Conservation (phyloP, 2,888 invertebrate species). For the Schrankia costaestrigalis region DNA sequence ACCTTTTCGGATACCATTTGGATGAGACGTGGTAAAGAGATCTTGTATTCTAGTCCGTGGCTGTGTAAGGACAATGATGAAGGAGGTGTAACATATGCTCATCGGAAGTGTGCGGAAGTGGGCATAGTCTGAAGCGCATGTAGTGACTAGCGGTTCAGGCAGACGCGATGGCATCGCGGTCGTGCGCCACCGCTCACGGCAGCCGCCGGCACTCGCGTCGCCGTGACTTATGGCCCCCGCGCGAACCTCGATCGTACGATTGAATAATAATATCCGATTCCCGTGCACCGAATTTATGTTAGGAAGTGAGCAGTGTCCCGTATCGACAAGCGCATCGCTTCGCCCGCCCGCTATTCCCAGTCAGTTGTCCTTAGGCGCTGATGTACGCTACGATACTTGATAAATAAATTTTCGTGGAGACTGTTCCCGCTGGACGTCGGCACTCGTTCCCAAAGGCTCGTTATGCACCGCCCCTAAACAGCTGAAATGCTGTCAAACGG, state of each 20-base stretch:
- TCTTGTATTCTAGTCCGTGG: too few species aligned
- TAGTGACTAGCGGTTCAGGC: conserved; percentile 56
- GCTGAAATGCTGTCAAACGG: too few species aligned
- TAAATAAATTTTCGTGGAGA: conserved; percentile 56
- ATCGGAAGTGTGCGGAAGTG: conserved; percentile 31
- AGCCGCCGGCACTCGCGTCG: conserved; percentile 77
- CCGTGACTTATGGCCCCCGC: conserved; percentile 77
- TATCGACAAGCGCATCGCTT: conserved; percentile 66
- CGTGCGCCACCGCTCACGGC: conserved; percentile 78
- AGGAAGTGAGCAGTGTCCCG: conserved; percentile 75
- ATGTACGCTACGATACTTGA: conserved; percentile 57
- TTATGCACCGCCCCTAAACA: conserved; percentile 35
- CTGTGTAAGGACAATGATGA: too few species aligned
- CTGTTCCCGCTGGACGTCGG: conserved; percentile 51
- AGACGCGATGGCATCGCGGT: conserved; percentile 72
- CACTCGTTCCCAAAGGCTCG: conserved; percentile 36
- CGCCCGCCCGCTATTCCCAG: conserved; percentile 60
- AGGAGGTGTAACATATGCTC: conserved; percentile 17
- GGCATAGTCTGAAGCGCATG: conserved; percentile 29
- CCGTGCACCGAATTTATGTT: conserved; percentile 78
- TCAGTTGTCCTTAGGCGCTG: conserved; percentile 59
- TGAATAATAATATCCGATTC: conserved; percentile 80
- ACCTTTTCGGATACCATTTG: too few species aligned
- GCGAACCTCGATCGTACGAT: conserved; percentile 78
- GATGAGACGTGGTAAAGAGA: too few species aligned